Conservation (phyloP, 2,113 vertebrate species). For the Erythrocebus patas region DNA sequence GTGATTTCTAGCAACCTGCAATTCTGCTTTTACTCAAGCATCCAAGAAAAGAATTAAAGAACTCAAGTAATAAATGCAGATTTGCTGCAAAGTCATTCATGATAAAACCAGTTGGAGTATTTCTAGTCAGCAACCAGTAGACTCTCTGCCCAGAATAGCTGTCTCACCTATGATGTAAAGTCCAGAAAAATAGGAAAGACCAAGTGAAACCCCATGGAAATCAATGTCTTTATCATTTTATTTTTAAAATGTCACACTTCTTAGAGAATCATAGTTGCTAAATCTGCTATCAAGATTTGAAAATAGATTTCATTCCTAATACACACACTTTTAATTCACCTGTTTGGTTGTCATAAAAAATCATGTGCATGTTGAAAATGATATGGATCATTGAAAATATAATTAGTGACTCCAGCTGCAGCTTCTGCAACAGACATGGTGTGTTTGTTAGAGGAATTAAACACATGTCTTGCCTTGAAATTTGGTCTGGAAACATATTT, state of each 20-base stretch:
- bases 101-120: background rate
- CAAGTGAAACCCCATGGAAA: background rate
- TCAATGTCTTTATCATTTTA: background rate
- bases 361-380: background rate
- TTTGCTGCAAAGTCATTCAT: background rate
- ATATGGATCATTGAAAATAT: background rate
- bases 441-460: background rate
- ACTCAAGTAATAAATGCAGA: background rate
- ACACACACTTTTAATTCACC: background rate
- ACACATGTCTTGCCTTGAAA: background rate
- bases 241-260: background rate
- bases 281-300: background rate
- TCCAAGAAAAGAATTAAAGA: background rate
- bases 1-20: background rate
- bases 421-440: background rate
- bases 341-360: background rate
- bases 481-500: background rate
- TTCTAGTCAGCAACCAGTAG: background rate
- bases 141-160: background rate
- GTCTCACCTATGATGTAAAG: accelerated
- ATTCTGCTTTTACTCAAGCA: background rate
- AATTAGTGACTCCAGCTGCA: background rate
- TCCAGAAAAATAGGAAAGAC: background rate
- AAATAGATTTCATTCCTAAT: background rate
- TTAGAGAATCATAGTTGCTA: background rate